These are phyloP conservation scores for Drosophila miranda DNA, from an alignment of 1,140 invertebrate genomes.

Conservation along the genomic window DNA sequence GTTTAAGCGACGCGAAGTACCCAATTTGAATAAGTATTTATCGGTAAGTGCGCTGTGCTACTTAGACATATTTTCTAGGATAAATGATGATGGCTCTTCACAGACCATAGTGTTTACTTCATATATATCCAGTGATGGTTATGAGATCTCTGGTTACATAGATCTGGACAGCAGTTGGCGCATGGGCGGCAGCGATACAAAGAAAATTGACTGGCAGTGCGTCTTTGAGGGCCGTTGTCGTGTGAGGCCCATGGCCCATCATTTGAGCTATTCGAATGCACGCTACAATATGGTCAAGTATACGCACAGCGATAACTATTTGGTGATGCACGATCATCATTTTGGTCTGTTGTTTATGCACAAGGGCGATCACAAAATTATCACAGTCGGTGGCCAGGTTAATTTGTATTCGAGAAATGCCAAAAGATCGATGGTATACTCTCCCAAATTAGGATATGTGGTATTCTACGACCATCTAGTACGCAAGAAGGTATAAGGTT, in stretches of 20 bases:
- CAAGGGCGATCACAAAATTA: conserved; percentile 68
- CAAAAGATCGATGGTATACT: conserved; percentile 47
- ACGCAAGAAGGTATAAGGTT: conserved; percentile 67
- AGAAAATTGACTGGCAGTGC: conserved; percentile 57
- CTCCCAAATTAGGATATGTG: conserved; percentile 58
- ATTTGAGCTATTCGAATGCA: conserved; percentile 67
- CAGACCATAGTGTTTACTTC: conserved; percentile 76
- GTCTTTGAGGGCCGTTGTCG: conserved; percentile 45
- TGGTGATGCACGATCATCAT: conserved; percentile 58
- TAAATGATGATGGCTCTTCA: not conserved
- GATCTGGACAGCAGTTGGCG: conserved; percentile 70
- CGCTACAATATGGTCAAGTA: conserved; percentile 38
- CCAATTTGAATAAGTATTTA: conserved; percentile 61
- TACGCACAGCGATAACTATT: conserved; percentile 66
- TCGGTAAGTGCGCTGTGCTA: conserved; percentile 43
- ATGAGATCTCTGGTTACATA: conserved; percentile 71
- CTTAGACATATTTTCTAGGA: not conserved
- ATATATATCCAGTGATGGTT: conserved; percentile 37
- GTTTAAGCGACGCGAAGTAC: conserved; percentile 55
- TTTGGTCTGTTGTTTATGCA: conserved; percentile 74
- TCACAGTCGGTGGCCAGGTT: conserved; percentile 46
- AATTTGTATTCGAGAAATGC: conserved; percentile 53
- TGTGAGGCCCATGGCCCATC: conserved; percentile 51
- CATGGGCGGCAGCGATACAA: conserved; percentile 17
- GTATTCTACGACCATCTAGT: conserved; percentile 76